Base-by-base conservation (phyloP, 2,797 vertebrate species). In the Clarias fuscus region DNA sequence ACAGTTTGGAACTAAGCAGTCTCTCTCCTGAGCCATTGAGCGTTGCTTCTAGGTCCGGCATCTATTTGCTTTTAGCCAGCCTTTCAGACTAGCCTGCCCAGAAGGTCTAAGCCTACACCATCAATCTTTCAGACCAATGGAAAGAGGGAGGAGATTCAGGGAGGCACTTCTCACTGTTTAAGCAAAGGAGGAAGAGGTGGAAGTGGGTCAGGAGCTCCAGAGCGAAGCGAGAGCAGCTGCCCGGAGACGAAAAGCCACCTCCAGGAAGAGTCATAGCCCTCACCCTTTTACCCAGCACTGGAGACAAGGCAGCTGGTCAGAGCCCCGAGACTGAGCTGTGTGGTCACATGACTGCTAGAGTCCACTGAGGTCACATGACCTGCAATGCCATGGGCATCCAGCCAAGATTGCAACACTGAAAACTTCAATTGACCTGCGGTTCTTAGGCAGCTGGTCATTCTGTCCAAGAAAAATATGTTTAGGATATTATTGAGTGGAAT, bases 171-270 rank as follows among this genome's bases (percentile, higher is more conserved):
- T 85, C 64, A 72, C 85, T 81, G 86, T 87, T 89, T 80, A 87
- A 93, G 92, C 86, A 88, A 91, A 90, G 89, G 87, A 92, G 93
- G 91, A 93, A 91, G 89, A 93, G 92, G 89, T 64, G 87, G 93
- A 96, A 96, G 90, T 96, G 93, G 95, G 95, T 96, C 95, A 96
- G 92, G 93, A 93, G 93, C 95, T 94, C 92, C 93, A 86, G 94
- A 96, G 95, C 94, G 94, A 93, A 94, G 92, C 94, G 86, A 93
- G 93, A 91, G 91, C 94, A 95, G 93, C 92, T 95, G 95, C 92
- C 93, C 93, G 88, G 90, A 92, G 86, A 84, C 84, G 89, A 91
- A 91, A 88, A 89, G 82, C 33, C 89, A 89, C 88, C 37, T 93
- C 90, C 91, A 92, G 89, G 89, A 87, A 87, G 90, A 91, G 86